phyloP scores from a whole-genome alignment of 2,797 vertebrate genomes.

The Geotrypetes seraphini region DNA sequence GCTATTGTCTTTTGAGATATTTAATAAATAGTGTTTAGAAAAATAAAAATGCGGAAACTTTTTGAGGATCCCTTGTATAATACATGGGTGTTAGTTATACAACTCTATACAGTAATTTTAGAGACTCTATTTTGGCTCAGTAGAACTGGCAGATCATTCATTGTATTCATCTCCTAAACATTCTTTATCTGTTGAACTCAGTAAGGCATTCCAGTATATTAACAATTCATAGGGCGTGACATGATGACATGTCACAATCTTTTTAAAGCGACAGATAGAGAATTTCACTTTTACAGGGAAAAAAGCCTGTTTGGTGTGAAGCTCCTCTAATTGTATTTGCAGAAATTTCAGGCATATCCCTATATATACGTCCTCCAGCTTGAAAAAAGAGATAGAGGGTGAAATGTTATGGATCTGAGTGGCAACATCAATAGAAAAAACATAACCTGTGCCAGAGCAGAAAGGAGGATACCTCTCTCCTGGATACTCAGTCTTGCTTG shows the following conservation, averaged over 20 bases:
- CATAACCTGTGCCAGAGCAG: slow-evolving; percentile 56
- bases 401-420: slow-evolving; percentile 38
- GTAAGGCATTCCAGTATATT: slow-evolving; percentile 42
- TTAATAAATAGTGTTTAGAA: too few species aligned
- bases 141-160: background rate
- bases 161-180: too few species aligned
- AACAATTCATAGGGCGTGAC: slow-evolving; percentile 25
- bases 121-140: too few species aligned
- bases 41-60: too few species aligned
- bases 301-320: slow-evolving; percentile 45
- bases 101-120: too few species aligned
- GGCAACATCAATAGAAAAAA: slow-evolving; percentile 48
- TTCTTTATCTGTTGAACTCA: background rate
- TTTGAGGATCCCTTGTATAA: too few species aligned
- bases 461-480: slow-evolving; percentile 45
- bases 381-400: slow-evolving; percentile 30
- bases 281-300: slow-evolving; percentile 34
- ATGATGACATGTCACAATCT: slow-evolving; percentile 44
- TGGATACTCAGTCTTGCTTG: slow-evolving; percentile 41
- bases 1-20: too few species aligned
- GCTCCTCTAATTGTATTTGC: slow-evolving; percentile 31
- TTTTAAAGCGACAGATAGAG: slow-evolving; percentile 40
- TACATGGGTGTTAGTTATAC: too few species aligned
- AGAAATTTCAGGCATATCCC: slow-evolving; percentile 52
- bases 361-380: slow-evolving; percentile 62